Evolutionary conservation across 2,797 vertebrate genomes (phyloP), one percentile per base, ranked within the genome.

Genomic region (Sphaeramia orbicularis): DNA sequence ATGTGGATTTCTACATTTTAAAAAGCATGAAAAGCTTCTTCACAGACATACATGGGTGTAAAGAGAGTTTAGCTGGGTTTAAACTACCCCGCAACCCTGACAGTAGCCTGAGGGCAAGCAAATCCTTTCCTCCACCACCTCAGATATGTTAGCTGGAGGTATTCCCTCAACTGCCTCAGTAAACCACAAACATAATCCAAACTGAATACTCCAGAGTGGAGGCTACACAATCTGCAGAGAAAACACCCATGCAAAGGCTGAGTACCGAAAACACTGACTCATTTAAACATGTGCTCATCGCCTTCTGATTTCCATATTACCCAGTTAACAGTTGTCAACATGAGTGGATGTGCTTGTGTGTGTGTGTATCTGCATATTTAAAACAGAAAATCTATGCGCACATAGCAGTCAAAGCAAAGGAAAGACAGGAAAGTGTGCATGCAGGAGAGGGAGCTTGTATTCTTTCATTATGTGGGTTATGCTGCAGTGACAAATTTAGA

Each of bases 401-500:
- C 47, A 68, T 40, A 71, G 76, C 45, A 63, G 71, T 16, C 16
- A 27, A 51, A 70, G 58, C 58, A 7, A 66, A 62, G 67, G 45
- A 53, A 52, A 64, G 66, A 19, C 54, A 52, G 42, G 54, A 51
- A 59, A 58, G 79, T 18, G 49, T 51, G 30, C 18, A 69, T 58
- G 73, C 49, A 11, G 10, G 13, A 43, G 18, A 74, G 74, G 65
- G 69, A 71, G 80, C 76, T 82, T 89, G 90, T 89, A 79, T 88
- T 91, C 89, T 84, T 90, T 91, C 89, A 90, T 91, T 92, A 95
- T 94, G 92, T 94, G 92, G 93, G 93, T 93, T 94, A 94, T 93
- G 92, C 92, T 93, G 93, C 92, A 93, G 92, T 75, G 92, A 94
- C 93, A 94, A 92, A 93, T 94, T 93, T 94, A 94, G 93, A 94